Evolutionary conservation across 2,113 vertebrate genomes (phyloP).

Genomic region (Sterna hirundo): DNA sequence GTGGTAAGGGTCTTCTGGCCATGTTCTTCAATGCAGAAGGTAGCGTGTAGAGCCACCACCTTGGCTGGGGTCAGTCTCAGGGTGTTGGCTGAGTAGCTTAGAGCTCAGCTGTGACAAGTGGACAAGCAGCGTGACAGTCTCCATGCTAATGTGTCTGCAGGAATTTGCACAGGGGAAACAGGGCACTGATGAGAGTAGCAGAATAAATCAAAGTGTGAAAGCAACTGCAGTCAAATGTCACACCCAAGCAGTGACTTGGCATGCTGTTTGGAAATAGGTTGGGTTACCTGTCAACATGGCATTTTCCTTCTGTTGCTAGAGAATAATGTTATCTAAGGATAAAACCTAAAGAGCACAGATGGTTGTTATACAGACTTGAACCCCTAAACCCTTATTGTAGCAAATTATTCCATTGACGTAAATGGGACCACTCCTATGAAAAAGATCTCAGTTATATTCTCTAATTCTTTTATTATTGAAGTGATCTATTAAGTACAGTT

Average conservation of each 20-base stretch:
- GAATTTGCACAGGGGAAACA: neutral
- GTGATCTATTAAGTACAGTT: neutral
- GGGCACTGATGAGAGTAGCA: neutral
- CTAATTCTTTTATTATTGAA: neutral
- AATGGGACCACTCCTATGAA: neutral
- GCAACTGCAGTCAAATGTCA: neutral
- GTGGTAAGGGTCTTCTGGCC: neutral
- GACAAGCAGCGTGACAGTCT: neutral
- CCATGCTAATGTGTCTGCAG: neutral
- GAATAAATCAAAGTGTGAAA: neutral
- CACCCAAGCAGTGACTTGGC: neutral
- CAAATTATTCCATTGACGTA: neutral
- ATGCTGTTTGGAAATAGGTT: neutral
- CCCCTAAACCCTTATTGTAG: neutral
- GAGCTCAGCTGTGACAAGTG: neutral
- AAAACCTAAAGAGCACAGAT: neutral
- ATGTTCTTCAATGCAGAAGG: neutral
- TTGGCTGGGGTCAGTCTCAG: neutral
- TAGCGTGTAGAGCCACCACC: neutral
- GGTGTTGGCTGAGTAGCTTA: neutral
- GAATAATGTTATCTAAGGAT: neutral
- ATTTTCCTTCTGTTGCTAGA: neutral
- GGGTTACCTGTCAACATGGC: neutral
- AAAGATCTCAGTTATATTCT: neutral
- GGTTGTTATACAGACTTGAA: neutral